A percentile compares a stretch with the other conserved stretches of the same genome.
Evolutionary conservation across 2,888 invertebrate genomes (phyloP).

Genomic region (Torymus texanus): DNA sequence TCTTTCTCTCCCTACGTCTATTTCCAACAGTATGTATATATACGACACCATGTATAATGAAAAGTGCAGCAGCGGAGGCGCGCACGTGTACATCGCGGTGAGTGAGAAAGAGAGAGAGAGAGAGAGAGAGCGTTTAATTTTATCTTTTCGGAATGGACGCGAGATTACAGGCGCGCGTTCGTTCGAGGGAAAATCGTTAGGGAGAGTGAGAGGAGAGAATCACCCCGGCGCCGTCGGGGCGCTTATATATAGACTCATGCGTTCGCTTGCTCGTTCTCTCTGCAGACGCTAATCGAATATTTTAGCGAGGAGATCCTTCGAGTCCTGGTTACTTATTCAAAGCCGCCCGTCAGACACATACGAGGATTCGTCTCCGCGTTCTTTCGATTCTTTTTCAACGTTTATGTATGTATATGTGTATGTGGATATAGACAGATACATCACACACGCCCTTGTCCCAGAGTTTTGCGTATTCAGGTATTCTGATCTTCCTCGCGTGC

Average conservation of each 20-base stretch:
- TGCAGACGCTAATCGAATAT: slow-evolving; percentile 18
- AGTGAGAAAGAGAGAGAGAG: no score
- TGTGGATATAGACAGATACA: no score
- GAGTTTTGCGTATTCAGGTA: no score
- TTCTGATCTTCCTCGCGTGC: no score
- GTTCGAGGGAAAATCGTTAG: slow-evolving; percentile 23
- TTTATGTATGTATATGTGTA: not conserved
- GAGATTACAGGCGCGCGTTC: slow-evolving; percentile 12
- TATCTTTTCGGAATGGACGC: slow-evolving; percentile 26
- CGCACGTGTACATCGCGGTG: not conserved
- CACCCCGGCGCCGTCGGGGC: slow-evolving; percentile 1
- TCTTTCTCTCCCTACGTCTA: no score
- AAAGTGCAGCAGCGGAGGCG: not conserved
- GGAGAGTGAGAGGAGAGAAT: no score
- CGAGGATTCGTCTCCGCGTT: not conserved
- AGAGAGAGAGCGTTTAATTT: slow-evolving; percentile 6
- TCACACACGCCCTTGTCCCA: no score
- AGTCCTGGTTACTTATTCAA: slow-evolving; percentile 38
- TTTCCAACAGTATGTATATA: no score
- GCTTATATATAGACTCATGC: not conserved
- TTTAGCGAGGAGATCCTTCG: slow-evolving; percentile 33
- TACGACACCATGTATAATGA: not conserved
- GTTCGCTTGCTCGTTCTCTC: no score
- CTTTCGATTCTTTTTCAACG: not conserved
- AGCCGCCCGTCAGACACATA: slow-evolving; percentile 9